phyloP scores from a whole-genome alignment of 2,888 invertebrate genomes.

The Cantharis rustica region DNA sequence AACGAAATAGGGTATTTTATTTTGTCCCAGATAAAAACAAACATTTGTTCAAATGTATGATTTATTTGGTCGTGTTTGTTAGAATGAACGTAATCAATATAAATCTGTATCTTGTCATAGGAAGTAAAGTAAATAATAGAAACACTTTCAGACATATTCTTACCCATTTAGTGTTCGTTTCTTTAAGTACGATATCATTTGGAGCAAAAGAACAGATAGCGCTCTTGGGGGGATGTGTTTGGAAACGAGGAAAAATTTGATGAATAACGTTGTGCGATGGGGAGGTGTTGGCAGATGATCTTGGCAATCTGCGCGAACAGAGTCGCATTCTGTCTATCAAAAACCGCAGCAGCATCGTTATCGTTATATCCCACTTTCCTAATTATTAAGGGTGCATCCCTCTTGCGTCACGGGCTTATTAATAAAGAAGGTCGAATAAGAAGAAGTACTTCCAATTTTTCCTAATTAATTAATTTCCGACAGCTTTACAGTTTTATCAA shows the following conservation, averaged over 20 bases:
- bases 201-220: conserved; percentile 29
- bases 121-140: conserved; percentile 6
- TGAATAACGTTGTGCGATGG: conserved; percentile 6
- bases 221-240: conserved; percentile 22
- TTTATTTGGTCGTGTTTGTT: conserved; percentile 1
- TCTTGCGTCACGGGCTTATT: conserved; percentile 28
- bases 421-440: conserved; percentile 26
- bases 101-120: conserved; percentile 1
- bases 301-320: conserved; percentile 42
- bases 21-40: neutral
- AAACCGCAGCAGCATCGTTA: conserved; percentile 28
- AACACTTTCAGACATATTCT: conserved; percentile 4
- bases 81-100: conserved; percentile 1
- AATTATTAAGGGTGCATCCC: conserved; percentile 30
- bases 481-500: neutral
- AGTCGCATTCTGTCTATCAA: conserved; percentile 41
- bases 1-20: neutral
- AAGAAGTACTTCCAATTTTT: conserved; percentile 3
- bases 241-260: conserved; percentile 26
- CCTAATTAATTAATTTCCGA: neutral
- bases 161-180: conserved; percentile 16
- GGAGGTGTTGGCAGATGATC: conserved; percentile 41
- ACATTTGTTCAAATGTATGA: neutral
- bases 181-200: conserved; percentile 20
- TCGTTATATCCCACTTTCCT: conserved; percentile 21